Conservation (phyloP, 2,797 vertebrate species). For the Enteromius afrohamiltoni region DNA sequence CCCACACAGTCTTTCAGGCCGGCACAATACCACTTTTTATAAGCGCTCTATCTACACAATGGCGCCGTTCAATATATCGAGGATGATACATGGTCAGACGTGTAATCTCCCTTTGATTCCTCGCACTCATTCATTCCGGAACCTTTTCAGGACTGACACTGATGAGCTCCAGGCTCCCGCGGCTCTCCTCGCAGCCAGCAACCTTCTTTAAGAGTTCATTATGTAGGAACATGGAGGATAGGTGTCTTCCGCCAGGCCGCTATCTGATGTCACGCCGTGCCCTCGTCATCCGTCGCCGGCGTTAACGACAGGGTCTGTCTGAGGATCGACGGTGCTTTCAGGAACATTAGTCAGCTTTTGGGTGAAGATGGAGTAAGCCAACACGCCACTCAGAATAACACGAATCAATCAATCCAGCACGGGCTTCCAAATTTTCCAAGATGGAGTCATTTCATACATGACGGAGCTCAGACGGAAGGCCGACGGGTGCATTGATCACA, state of each 20-base stretch:
- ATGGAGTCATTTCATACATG: slow-evolving; percentile 59
- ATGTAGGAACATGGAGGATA: slow-evolving; percentile 48
- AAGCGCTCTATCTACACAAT: slow-evolving; percentile 97
- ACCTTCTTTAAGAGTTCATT: slow-evolving; percentile 66
- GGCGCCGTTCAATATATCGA: slow-evolving; percentile 97
- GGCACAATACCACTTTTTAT: slow-evolving; percentile 99
- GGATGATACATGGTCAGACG: slow-evolving; percentile 99
- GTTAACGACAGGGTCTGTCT: not conserved
- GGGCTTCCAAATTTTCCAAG: slow-evolving; percentile 36
- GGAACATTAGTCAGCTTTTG: slow-evolving; percentile 41
- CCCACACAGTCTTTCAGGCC: slow-evolving; percentile 95
- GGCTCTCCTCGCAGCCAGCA: slow-evolving; percentile 69
- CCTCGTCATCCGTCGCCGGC: slow-evolving; percentile 12
- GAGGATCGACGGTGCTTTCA: not conserved
- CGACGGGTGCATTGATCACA: slow-evolving; percentile 54
- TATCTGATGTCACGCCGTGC: slow-evolving; percentile 31
- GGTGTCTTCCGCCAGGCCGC: slow-evolving; percentile 38
- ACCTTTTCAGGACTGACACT: slow-evolving; percentile 97
- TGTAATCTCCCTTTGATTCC: slow-evolving; percentile 99
- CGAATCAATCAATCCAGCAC: slow-evolving; percentile 56
- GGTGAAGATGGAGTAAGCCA: slow-evolving; percentile 44
- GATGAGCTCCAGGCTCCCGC: slow-evolving; percentile 92
- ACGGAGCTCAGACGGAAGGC: slow-evolving; percentile 48
- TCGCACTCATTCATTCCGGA: slow-evolving; percentile 94
- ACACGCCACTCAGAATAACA: slow-evolving; percentile 54